Percentiles rank a stretch among this genome's conserved stretches.
These are phyloP conservation scores for Aplocera efformata DNA, from an alignment of 2,888 invertebrate species.

Conservation along the genomic window DNA sequence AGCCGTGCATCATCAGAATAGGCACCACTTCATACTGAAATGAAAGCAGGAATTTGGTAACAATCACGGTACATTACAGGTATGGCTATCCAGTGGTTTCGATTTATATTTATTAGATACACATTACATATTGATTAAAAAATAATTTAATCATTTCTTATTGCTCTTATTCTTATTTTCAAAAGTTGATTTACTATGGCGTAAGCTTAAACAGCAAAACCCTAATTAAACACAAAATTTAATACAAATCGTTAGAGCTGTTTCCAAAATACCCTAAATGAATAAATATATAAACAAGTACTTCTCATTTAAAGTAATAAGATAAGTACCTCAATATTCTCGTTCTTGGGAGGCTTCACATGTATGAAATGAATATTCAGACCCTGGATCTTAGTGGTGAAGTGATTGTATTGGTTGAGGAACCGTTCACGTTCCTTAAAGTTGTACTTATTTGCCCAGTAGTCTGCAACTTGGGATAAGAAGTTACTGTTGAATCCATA, in stretches of 20 bases:
- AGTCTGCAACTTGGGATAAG: constrained; percentile 83
- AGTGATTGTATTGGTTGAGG: constrained; percentile 89
- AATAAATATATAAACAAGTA: no score
- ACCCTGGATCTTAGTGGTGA: constrained; percentile 86
- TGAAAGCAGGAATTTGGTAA: not conserved
- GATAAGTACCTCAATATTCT: constrained; percentile 47
- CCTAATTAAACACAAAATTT: no score
- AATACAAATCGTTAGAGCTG: no score
- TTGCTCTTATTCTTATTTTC: no score
- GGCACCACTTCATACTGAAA: constrained; percentile 73
- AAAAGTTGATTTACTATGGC: no score
- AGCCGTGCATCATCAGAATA: constrained; percentile 88
- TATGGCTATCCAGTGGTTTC: no score
- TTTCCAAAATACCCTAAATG: no score
- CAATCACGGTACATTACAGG: no score
- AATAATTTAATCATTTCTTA: no score
- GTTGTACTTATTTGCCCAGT: constrained; percentile 90
- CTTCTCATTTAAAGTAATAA: not conserved
- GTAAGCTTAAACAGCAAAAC: no score
- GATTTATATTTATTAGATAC: no score
- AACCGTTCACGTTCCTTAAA: constrained; percentile 81
- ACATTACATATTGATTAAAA: no score
- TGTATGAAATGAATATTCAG: constrained; percentile 88
- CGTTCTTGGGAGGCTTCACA: constrained; percentile 75
- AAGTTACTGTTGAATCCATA: constrained; percentile 90